Base-by-base conservation (phyloP, 1,140 invertebrate genomes). In the Drosophila novamexicana region DNA sequence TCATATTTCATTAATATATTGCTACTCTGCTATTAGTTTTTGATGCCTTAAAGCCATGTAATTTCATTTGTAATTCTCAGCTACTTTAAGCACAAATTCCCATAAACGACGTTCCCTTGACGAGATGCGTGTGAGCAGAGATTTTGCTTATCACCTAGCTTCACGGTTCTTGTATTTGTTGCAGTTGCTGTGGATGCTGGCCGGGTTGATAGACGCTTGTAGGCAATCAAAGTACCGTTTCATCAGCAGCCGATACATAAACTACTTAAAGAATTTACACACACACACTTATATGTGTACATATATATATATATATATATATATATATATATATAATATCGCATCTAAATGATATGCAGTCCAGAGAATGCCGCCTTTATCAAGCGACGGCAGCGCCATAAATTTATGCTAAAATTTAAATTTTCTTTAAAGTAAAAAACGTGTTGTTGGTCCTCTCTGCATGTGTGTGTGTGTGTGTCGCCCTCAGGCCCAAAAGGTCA, bases 331-430 rank as follows among this genome's bases (percentile, higher is more conserved):
- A 42, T 57, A 40, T 18, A 50, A 67, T 68, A 74, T 62, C 57
- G 56, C 65, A 68, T 74, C 44, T 44, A 74, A 74, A 74, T 74
- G 58, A 74, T 69, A 74, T 69, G 71, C 71, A 74, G 52, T 37
- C 56, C 64, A 73, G 47, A 59, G 70, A 74, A 74, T 74, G 65
- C 71, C 65, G 71, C 65, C 65, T 62, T 74, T 74, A 74, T 74
- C 65, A 50, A 56, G 50, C 57, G 53, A 67, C 52, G 70, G 63
- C 68, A 76, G 52, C 32, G 44, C 71, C 76, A 86, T 86, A 86
- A 86, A 86, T 86, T 86, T 88, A 86, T 88, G 82, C 82, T 86
- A 79, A 86, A 86, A 88, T 86, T 86, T 86, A 86, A 86, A 82
- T 86, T 86, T 88, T 72, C 82, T 82, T 86, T 88, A 36, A 82